Evolutionary conservation across 2,113 vertebrate species (phyloP), one percentile per base, ranked within the genome.

Genomic region (Mormoops blainvillei): DNA sequence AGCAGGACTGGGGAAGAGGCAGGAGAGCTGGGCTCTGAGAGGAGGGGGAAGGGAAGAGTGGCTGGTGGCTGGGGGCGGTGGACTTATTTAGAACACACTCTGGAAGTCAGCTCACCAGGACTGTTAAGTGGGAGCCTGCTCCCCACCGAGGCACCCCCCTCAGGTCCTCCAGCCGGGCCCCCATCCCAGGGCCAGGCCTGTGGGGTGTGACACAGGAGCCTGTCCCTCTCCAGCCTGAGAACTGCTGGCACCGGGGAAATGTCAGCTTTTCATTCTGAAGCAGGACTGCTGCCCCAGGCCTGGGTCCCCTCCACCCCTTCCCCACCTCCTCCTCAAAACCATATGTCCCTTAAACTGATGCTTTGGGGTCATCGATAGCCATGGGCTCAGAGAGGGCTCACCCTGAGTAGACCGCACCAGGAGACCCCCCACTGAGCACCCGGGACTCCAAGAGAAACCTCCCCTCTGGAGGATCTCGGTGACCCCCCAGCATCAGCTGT

Each of bases 71-170:
- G 28, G 52, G 24, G 26, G 26, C 41, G 33, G 31, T 6, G 22
- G 61, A 36, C 38, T 87, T 31, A 43, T 5, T 41, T 38, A 82
- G 80, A 68, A 20, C 41, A 6, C 4, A 3, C 52, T 4, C 56
- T 56, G 41, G 67, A 43, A 9, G 15, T 15, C 24, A 19, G 82
- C n/a, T 22, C 43, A 15, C 31, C 58, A 9, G 61, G 41, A n/a
- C 33, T 85, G 7, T 43, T 24, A 28, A 7, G 18, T 10, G 22
- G 36, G 48, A 67, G 38, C 33, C 77, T 36, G 4, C 31, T 67
- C 14, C 41, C 67, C 1, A 0, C 22, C 4, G 36, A 12, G 41
- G 7, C 36, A 0, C n/a, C 7, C 31, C 7, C 43, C 4, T 52
- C 0, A 2, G 48, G 50, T 26, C 26, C 50, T 48, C 63, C 10